Base-by-base conservation (phyloP, 2,888 invertebrate genomes). In the Leucophenga maculata region DNA sequence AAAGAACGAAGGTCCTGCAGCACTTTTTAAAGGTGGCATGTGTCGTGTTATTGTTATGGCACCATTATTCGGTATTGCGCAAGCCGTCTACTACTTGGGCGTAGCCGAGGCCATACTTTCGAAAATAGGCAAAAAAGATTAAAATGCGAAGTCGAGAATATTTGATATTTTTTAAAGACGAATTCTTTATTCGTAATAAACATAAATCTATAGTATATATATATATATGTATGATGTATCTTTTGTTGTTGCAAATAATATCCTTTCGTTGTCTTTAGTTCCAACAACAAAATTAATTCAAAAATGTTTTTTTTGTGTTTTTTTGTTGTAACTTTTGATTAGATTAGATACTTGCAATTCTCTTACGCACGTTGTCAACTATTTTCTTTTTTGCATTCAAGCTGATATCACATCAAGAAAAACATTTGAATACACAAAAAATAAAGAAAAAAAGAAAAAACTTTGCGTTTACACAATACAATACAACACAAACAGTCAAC, bases 41-140 rank as follows among this genome's bases (percentile, higher is more conserved):
- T 98, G 98, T 86, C 93, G 99, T 81, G 94, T 98, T 92, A 96
- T 99, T 78, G 99, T 98, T 0, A 97, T 99, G 81, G 98, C 98
- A 0, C 99, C 98, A 0, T 89, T 99, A 60, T 99, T 98, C 89
- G 99, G 98, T 76, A 99, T 99, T 75, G 98, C 99, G 0, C 99
- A 99, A 90, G 95, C 94, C 68, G 95, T 99, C 0, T 99, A 99
- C 89, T 99, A 94, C 89, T 90, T 98, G 69, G 99, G 99, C 18
- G 95, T 98, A 11, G 99, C 96, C 0, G 98, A 98, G 86, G 88
- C 87, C 69, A 78, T 94, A 1, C 79, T 94, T 72, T 93, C 92
- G 8, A 13, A 20, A 18, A 18, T 65, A 50, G 26, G 26, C 3
- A 39, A 39, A 11, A 11, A 39, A 39, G 1, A 39, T 8, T 8